Evolutionary conservation across 37 sponge, comb jelly and placozoan species (phyloP), one percentile per base, ranked within the genome.

Genomic region (Axinella damicornis): DNA sequence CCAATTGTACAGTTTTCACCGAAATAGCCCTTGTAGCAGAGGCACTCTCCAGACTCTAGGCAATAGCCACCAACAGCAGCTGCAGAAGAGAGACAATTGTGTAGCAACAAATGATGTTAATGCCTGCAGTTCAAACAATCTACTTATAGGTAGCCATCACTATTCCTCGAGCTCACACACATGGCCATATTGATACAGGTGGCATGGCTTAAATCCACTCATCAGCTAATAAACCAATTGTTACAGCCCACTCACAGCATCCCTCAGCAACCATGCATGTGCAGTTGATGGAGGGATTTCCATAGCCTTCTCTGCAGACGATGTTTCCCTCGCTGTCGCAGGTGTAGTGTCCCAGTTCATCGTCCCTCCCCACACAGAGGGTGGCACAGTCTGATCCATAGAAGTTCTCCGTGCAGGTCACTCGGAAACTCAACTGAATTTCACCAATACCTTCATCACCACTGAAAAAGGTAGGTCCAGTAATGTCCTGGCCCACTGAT

Each of bases 321-420:
- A 40, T 28, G 22, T 74, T 24, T 27, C 57, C 57, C 19, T 74
- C 34, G 27, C 37, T 74, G 58, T 74, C 19, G 33, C 57, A 74
- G 17, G 30, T 69, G 62, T 69, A 85, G 71, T 77, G 86, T 37
- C 86, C 86, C 5, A 22, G 18, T 25, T 53, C 77, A 55, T 65
- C 41, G 25, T 85, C 58, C 6, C 52, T 69, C 14, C 17, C 41
- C 21, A 27, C 21, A 34, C 88, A 88, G 33, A 68, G 66, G 11
- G 28, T 59, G 46, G 69, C 32, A 66, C 85, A 85, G 57, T 37
- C 39, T 67, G 77, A n/a, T 1, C 85, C 85, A 53, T n/a, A 56
- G 40, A 62, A 85, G 58, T 85, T 53, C 17, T 17, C 24, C 1
- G 59, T 25, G 62, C 85, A 85, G 13, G 62, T 22, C 46, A 85